phyloP scores from a whole-genome alignment of 2,113 vertebrate genomes.

The Pundamilia nyererei region DNA sequence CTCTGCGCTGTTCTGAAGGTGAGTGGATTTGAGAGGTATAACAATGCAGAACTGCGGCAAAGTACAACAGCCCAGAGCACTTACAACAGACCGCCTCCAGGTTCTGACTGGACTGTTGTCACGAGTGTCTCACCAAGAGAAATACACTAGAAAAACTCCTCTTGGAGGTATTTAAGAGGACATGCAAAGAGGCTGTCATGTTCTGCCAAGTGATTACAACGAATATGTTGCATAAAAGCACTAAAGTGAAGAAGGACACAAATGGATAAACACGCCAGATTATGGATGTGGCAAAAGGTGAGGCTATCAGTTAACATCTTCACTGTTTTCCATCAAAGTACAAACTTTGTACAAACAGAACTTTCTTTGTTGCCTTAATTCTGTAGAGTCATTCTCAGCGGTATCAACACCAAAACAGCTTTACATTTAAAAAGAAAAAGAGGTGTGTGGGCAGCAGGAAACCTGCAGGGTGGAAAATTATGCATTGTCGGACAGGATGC shows the following conservation, averaged over 20 bases:
- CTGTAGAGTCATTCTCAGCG: neutral
- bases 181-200: neutral
- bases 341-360: neutral
- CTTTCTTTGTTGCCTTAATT: neutral
- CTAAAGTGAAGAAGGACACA: neutral
- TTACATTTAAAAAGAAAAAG: neutral
- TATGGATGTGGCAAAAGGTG: neutral
- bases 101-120: constrained; percentile 15
- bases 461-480: neutral
- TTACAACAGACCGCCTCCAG: constrained; percentile 12
- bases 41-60: neutral
- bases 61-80: neutral
- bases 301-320: neutral
- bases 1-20: constrained; percentile 1
- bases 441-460: neutral
- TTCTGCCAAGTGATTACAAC: neutral
- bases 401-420: neutral
- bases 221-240: neutral
- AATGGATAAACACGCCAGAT: neutral
- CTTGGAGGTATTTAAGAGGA: neutral
- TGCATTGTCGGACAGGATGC: neutral
- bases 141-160: neutral
- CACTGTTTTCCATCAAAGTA: neutral
- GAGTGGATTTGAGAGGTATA: constrained; percentile 33
- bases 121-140: neutral